phyloP scores from a whole-genome alignment of 1,140 invertebrate genomes.

The Thaumetopoea pityocampa region DNA sequence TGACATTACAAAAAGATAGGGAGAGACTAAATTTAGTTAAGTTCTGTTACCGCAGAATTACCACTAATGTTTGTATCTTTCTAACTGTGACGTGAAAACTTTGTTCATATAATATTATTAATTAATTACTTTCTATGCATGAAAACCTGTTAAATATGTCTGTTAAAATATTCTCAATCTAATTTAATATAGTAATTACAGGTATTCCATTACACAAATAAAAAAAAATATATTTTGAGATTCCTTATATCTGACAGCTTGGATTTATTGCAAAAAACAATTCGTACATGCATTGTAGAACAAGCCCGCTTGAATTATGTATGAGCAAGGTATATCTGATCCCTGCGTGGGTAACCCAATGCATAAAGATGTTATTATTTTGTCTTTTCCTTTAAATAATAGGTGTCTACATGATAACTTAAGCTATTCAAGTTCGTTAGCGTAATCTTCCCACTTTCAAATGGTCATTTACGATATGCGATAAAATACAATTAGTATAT shows the following conservation, averaged over 20 bases:
- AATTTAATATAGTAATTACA: too few species aligned
- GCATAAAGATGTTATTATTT: constrained; percentile 32
- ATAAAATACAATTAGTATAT: constrained; percentile 21
- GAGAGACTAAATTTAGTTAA: too few species aligned
- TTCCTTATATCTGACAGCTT: constrained; percentile 9
- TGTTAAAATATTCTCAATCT: too few species aligned
- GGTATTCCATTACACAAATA: too few species aligned
- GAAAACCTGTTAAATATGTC: too few species aligned
- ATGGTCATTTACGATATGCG: constrained; percentile 24
- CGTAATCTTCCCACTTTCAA: constrained; percentile 34
- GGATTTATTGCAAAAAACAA: constrained; percentile 51
- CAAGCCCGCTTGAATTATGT: constrained; percentile 59
- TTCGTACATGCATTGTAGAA: constrained; percentile 40
- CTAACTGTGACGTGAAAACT: too few species aligned
- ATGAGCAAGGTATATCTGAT: constrained; percentile 39
- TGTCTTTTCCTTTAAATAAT: constrained; percentile 18
- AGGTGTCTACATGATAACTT: constrained; percentile 3
- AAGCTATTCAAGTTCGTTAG: constrained; percentile 29
- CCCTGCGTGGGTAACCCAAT: constrained; percentile 42
- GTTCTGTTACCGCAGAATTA: too few species aligned
- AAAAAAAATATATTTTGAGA: too few species aligned
- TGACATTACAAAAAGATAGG: too few species aligned
- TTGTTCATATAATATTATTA: too few species aligned
- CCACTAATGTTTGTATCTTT: too few species aligned
- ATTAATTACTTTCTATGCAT: too few species aligned